Evolutionary conservation across 2,888 invertebrate genomes (phyloP), one percentile per base, ranked within the genome.

Genomic region (Lypha dubia): DNA sequence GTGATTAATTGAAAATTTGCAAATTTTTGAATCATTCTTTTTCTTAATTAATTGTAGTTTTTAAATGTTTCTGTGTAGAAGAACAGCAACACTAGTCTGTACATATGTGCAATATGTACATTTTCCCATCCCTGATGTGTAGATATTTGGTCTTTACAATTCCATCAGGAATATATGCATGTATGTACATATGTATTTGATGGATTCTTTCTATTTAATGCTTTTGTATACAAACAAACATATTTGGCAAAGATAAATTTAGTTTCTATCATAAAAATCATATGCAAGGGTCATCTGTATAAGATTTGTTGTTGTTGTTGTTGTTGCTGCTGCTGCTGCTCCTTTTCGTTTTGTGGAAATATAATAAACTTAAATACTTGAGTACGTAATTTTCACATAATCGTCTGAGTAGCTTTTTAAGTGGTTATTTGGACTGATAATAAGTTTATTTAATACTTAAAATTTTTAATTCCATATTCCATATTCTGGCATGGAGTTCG

Each of bases 341-440:
- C 11, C 11, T 5, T 11, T 38, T 11, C 11, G 1, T 38, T 38
- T 3, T 35, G 13, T n/a, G 24, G 46, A 60, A 60, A 35, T 49
- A 35, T n/a, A n/a, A n/a, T n/a, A 60, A 35, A 73, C 71, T 60
- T 62, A 22, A 9, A 28, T n/a, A 24, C 13, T 24, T 63, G 46
- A 17, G 73, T 63, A 60, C n/a, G 73, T 49, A 81, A 84, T 84
- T 84, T 81, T 68, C 81, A 77, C 63, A 81, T 77, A 81, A 81
- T 81, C 73, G 84, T 74, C 74, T 84, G 77, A 84, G 74, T 77
- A 73, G 76, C 70, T 74, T 71, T 81, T 74, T 13, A 77, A 84
- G 77, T 76, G 71, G 24, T 2, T 73, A 46, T 38, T 76, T 56
- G 63, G 8, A 22, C n/a, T 62, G 41, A 46, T 83, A 51, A 79